Conservation (phyloP, 1,140 invertebrate genomes). For the Choristoneura fumiferana region DNA sequence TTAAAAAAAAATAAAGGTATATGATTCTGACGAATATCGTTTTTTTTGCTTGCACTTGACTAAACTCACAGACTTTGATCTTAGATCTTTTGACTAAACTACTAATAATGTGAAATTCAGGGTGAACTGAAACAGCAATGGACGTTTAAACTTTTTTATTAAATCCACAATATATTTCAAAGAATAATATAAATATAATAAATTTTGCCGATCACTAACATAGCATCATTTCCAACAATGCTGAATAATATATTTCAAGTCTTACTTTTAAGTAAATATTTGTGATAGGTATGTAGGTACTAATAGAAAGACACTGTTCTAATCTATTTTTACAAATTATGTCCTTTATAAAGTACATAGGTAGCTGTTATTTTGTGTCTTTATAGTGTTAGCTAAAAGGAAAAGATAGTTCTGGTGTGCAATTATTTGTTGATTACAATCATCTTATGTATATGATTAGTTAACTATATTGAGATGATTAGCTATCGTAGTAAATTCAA, state of each 20-base stretch:
- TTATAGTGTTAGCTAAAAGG: slow-evolving; percentile 10
- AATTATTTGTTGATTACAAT: slow-evolving; percentile 30
- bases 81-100: no score
- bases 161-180: slow-evolving; percentile 77
- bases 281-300: slow-evolving; percentile 32
- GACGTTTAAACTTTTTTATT: slow-evolving; percentile 74
- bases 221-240: slow-evolving; percentile 60
- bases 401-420: slow-evolving; percentile 38
- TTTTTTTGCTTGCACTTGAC: no score
- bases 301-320: slow-evolving; percentile 47
- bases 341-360: slow-evolving; percentile 39
- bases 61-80: no score
- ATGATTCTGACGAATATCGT: no score
- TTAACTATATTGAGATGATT: slow-evolving; percentile 31
- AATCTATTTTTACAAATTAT: slow-evolving; percentile 43
- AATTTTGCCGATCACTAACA: slow-evolving; percentile 65
- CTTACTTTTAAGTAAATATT: slow-evolving; percentile 47
- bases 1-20: no score
- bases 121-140: slow-evolving; percentile 52
- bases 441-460: background rate
- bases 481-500: slow-evolving; percentile 27
- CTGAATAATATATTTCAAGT: slow-evolving; percentile 47
- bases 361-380: background rate
- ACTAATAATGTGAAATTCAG: no score
- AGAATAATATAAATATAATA: slow-evolving; percentile 77